phyloP scores from a whole-genome alignment of 2,113 vertebrate species.

The Cynocephalus volans region DNA sequence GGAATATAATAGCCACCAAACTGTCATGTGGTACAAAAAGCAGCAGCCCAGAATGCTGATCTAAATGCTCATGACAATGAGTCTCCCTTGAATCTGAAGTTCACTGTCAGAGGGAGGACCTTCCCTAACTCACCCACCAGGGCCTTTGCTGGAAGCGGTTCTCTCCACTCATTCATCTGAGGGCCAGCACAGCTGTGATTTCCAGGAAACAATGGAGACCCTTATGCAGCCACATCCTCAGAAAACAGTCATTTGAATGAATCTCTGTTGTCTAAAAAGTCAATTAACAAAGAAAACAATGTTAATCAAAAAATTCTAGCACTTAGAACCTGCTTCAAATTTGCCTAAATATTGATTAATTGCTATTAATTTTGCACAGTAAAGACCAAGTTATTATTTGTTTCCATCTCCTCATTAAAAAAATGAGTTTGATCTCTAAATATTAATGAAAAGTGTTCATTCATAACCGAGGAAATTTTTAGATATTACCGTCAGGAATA shows the following conservation, averaged over 20 bases:
- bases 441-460: conserved; percentile 71
- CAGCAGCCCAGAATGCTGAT: background rate
- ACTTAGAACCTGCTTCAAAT: conserved; percentile 44
- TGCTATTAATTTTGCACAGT: conserved; percentile 70
- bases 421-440: conserved; percentile 75
- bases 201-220: conserved; percentile 62
- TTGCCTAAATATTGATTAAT: conserved; percentile 77
- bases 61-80: background rate
- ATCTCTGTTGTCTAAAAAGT: conserved; percentile 64
- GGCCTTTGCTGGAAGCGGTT: conserved; percentile 24
- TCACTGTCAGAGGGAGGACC: background rate
- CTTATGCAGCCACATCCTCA: conserved; percentile 31
- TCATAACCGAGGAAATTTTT: conserved; percentile 65
- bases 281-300: conserved; percentile 71
- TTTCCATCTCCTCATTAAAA: conserved; percentile 67
- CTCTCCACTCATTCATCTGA: conserved; percentile 32
- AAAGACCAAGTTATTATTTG: conserved; percentile 71
- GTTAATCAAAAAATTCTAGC: conserved; percentile 71
- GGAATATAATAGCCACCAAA: background rate
- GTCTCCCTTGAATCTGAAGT: background rate
- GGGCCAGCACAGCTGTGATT: conserved; percentile 58
- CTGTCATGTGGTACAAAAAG: background rate
- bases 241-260: conserved; percentile 65
- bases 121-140: background rate
- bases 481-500: conserved; percentile 38